Evolutionary conservation across 2,888 invertebrate genomes (phyloP), one percentile per base, ranked within the genome.

Genomic region (Chrysolina haemoptera): DNA sequence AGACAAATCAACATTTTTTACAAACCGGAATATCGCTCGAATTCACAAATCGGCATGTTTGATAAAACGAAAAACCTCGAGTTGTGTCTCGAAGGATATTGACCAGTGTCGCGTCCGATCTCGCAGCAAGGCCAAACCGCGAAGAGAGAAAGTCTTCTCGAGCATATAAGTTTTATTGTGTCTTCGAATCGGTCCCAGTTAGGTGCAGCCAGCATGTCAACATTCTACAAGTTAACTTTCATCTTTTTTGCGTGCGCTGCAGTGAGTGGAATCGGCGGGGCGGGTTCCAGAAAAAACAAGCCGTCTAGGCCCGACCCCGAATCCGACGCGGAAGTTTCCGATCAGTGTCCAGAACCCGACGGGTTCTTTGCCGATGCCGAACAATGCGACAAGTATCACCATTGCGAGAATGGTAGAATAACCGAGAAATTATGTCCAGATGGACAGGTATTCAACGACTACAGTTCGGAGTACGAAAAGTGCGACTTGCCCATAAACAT

Each of bases 341-440:
- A 92, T 69, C 89, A 93, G 80, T 96, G 96, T 83, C 96, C 96
- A 0, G 94, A 95, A 82, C 90, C 92, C 0, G 92, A 94, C 81
- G 96, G 96, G 10, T 96, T 91, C 88, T 96, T 95, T 85, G 94
- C 96, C 11, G 96, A 96, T 84, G 92, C 93, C 14, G 93, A 94
- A 82, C 96, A 96, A 88, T 96, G 96, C 85, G 96, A 96, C 89
- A 95, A 95, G 88, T 96, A 96, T 85, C 94, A 95, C 87, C 93
- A 93, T 76, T 96, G 96, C 89, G 92, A 91, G 70, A 92, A 93
- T 75, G 95, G 95, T 27, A 90, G 90, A 80, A 91, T 93, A 70
- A 93, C 91, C 1, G 95, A 94, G 84, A 95, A 94, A 85, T 89
- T 96, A 3, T 97, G 96, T 80, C 94, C 95, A 0, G 96, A 97